These are phyloP conservation scores for Arrhopalites spinosus DNA, from an alignment of 2,888 invertebrate genomes.

Conservation along the genomic window DNA sequence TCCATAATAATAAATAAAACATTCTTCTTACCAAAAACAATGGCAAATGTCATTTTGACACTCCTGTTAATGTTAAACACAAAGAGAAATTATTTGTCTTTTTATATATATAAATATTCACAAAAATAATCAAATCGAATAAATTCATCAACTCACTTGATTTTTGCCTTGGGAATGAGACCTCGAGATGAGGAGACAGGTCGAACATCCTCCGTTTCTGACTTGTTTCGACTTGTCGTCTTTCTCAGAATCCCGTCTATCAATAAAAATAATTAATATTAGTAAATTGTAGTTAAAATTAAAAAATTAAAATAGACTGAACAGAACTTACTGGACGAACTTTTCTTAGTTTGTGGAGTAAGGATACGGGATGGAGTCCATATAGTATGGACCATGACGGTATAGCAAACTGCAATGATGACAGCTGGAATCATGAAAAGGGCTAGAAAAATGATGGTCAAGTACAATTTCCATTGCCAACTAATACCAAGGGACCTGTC, in stretches of 20 bases:
- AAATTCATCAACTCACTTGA: slow-evolving; percentile 74
- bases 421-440: slow-evolving; percentile 85
- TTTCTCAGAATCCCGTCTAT: slow-evolving; percentile 50
- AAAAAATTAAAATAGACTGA: background rate
- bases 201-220: slow-evolving; percentile 63
- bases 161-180: slow-evolving; percentile 91
- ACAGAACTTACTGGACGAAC: slow-evolving; percentile 21
- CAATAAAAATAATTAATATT: background rate
- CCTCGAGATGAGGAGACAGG: slow-evolving; percentile 90
- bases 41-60: slow-evolving; percentile 94
- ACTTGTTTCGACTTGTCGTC: slow-evolving; percentile 39
- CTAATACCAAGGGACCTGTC: slow-evolving; percentile 58
- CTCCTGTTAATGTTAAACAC: background rate
- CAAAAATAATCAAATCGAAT: no score
- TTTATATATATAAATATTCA: no score
- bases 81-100: background rate
- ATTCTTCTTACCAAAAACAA: slow-evolving; percentile 86
- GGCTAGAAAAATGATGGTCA: slow-evolving; percentile 78
- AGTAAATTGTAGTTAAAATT: background rate
- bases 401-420: slow-evolving; percentile 87
- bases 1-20: background rate
- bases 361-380: slow-evolving; percentile 82
- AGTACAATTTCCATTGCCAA: slow-evolving; percentile 78
- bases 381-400: slow-evolving; percentile 87
- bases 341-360: slow-evolving; percentile 58